Conservation (phyloP, 2,113 vertebrate species). For the Gorsachius goisagi region DNA sequence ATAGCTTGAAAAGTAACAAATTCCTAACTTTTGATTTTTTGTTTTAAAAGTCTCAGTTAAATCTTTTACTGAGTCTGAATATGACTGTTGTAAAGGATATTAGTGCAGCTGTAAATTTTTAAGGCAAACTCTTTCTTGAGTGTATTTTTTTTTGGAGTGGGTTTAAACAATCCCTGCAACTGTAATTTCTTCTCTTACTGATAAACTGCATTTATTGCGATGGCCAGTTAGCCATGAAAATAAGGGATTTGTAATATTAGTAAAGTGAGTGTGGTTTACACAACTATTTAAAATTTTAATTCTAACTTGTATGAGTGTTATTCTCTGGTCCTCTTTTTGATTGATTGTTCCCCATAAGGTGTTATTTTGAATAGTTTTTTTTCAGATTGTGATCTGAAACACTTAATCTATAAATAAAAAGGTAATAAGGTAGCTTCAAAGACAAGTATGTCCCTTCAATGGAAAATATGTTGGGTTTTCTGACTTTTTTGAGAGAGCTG, state of each 20-base stretch:
- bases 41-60: background rate
- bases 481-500: background rate
- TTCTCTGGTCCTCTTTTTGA: background rate
- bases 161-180: background rate
- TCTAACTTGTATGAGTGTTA: background rate
- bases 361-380: background rate
- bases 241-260: background rate
- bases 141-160: background rate
- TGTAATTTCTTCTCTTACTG: background rate
- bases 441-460: background rate
- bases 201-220: background rate
- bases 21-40: background rate
- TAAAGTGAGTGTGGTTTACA: background rate
- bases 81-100: background rate
- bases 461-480: background rate
- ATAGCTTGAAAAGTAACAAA: background rate
- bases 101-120: background rate
- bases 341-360: background rate
- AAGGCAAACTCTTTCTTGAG: background rate
- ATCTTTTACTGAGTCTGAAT: background rate
- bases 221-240: background rate
- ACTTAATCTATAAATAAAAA: background rate
- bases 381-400: background rate
- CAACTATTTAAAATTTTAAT: background rate
- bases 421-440: background rate